A percentile compares a stretch with the other conserved stretches of the same genome.
Conservation (phyloP, 2,797 vertebrate genomes). For the Petrocephalus sullivani region DNA sequence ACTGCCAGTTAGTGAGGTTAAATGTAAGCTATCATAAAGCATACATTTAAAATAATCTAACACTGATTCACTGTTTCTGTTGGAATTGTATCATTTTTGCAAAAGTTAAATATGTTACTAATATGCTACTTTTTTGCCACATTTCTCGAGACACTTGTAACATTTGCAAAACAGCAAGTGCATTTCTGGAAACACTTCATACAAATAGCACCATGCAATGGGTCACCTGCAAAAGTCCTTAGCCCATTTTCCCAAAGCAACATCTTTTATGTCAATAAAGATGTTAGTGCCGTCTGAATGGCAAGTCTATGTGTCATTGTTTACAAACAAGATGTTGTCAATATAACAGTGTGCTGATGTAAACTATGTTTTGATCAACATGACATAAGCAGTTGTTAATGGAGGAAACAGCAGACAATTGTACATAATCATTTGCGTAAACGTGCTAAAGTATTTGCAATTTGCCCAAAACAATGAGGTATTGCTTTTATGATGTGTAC, state of each 20-base stretch:
- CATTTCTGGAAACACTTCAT: no score
- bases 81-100: background rate
- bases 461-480: background rate
- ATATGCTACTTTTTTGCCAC: background rate
- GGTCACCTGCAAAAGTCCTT: background rate
- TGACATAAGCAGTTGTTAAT: background rate
- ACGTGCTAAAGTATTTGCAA: background rate
- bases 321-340: background rate
- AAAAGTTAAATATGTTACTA: background rate
- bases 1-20: background rate
- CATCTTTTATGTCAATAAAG: background rate
- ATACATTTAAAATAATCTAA: background rate
- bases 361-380: background rate
- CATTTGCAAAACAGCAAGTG: no score
- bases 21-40: background rate
- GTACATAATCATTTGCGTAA: background rate
- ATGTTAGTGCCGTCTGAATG: background rate
- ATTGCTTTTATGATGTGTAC: background rate
- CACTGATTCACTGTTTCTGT: background rate
- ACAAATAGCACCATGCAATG: no score
- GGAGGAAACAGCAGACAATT: background rate
- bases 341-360: background rate
- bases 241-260: background rate
- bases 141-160: no score
- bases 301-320: background rate